Conservation (phyloP, 2,888 invertebrate genomes). For the Halictus ligatus region DNA sequence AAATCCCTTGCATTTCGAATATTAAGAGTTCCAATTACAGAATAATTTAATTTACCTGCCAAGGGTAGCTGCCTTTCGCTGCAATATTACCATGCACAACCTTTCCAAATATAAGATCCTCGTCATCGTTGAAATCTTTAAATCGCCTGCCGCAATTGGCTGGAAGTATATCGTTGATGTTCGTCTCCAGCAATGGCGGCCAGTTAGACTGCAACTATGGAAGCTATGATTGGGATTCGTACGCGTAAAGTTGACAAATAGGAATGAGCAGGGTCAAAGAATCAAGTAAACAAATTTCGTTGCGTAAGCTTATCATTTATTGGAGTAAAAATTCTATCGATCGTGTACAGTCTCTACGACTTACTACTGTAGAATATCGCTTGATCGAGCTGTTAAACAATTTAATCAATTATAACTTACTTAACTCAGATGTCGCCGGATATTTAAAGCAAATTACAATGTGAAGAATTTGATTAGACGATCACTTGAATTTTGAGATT, state of each 20-base stretch:
- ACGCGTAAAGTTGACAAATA: conserved; percentile 28
- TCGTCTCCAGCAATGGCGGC: conserved; percentile 54
- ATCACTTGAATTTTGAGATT: not conserved
- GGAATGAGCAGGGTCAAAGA: conserved; percentile 67
- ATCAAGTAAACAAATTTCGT: conserved; percentile 58
- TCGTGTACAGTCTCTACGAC: conserved; percentile 27
- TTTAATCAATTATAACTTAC: not conserved
- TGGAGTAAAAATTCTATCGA: conserved; percentile 26
- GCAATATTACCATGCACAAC: conserved; percentile 88
- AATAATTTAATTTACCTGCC: conserved; percentile 87
- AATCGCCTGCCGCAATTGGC: conserved; percentile 86
- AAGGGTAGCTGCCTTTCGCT: conserved; percentile 89
- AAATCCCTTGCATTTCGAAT: not conserved
- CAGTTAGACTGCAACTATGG: conserved; percentile 52
- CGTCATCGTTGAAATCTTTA: conserved; percentile 83
- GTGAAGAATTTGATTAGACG: not conserved
- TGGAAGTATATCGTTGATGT: conserved; percentile 79
- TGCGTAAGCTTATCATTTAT: conserved; percentile 53
- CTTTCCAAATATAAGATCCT: conserved; percentile 85
- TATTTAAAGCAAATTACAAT: not conserved
- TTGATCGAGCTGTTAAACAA: not conserved
- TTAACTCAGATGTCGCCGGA: not conserved
- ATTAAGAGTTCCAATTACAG: not conserved
- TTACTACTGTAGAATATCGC: conserved; percentile 7
- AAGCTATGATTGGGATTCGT: conserved; percentile 24